A percentile compares a stretch with the other conserved stretches of the same genome.
Evolutionary conservation across 1,140 invertebrate species (phyloP).

Genomic region (Trachymyrmex septentrionalis): DNA sequence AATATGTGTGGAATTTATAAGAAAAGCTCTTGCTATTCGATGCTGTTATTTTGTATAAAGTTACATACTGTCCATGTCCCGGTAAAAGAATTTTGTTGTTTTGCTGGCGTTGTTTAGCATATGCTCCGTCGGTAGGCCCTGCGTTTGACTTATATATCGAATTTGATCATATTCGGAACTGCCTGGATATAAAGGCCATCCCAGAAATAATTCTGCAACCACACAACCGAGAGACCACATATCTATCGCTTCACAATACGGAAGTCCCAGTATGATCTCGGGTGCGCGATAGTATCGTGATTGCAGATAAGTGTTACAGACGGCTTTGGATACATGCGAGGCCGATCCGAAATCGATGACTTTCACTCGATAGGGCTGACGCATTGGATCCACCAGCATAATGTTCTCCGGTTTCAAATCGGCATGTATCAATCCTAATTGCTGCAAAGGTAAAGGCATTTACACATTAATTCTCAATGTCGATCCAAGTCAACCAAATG

Average conservation of each 20-base stretch:
- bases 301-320: slow-evolving; percentile 99
- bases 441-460: slow-evolving; percentile 87
- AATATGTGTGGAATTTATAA: neutral
- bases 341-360: slow-evolving; percentile 99
- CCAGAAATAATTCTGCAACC: slow-evolving; percentile 99
- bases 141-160: slow-evolving; percentile 95
- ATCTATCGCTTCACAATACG: slow-evolving; percentile 99
- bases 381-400: slow-evolving; percentile 99
- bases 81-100: slow-evolving; percentile 99
- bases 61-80: slow-evolving; percentile 95
- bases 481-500: no score
- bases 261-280: slow-evolving; percentile 99
- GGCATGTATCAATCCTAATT: slow-evolving; percentile 99
- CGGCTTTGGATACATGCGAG: slow-evolving; percentile 99
- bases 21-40: neutral
- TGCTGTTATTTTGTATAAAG: neutral
- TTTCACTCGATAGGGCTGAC: slow-evolving; percentile 98
- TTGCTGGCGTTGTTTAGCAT: slow-evolving; percentile 99
- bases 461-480: neutral
- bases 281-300: slow-evolving; percentile 99
- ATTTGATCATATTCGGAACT: slow-evolving; percentile 99
- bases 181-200: slow-evolving; percentile 99
- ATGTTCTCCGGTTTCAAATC: slow-evolving; percentile 99
- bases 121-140: slow-evolving; percentile 98
- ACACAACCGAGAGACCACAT: slow-evolving; percentile 99